Conservation (phyloP, 2,113 vertebrate genomes). For the Actinemys pallida region DNA sequence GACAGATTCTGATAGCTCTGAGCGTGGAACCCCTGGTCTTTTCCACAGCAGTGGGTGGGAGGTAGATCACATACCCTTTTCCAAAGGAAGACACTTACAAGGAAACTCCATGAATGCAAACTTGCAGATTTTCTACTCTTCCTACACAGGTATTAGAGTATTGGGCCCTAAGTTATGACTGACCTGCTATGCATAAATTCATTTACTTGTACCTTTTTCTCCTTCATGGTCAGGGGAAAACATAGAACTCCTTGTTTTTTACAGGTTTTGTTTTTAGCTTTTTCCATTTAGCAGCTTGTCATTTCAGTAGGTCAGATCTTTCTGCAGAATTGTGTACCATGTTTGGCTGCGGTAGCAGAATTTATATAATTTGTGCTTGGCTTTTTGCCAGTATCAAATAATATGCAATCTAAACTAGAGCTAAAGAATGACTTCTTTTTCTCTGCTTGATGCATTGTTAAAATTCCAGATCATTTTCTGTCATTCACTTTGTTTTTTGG, state of each 20-base stretch:
- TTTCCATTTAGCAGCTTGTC: conserved; percentile 11
- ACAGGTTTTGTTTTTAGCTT: neutral
- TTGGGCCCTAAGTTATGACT: neutral
- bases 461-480: neutral
- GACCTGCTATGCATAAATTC: neutral
- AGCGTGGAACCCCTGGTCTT: neutral
- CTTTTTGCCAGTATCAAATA: conserved; percentile 12
- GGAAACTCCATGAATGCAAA: neutral
- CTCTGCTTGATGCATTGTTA: neutral
- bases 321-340: neutral
- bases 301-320: conserved; percentile 11
- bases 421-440: neutral
- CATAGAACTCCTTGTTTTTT: neutral
- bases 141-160: neutral
- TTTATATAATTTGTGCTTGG: conserved; percentile 11
- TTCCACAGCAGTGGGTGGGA: neutral
- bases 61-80: neutral
- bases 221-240: neutral
- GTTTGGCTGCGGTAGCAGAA: neutral
- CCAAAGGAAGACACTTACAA: neutral
- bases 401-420: neutral
- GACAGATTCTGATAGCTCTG: no score
- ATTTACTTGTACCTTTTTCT: neutral
- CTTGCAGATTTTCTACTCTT: neutral
- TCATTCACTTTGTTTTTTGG: neutral